Evolutionary conservation across 2,113 vertebrate genomes (phyloP).

Genomic region (Himantopus leucocephalus): DNA sequence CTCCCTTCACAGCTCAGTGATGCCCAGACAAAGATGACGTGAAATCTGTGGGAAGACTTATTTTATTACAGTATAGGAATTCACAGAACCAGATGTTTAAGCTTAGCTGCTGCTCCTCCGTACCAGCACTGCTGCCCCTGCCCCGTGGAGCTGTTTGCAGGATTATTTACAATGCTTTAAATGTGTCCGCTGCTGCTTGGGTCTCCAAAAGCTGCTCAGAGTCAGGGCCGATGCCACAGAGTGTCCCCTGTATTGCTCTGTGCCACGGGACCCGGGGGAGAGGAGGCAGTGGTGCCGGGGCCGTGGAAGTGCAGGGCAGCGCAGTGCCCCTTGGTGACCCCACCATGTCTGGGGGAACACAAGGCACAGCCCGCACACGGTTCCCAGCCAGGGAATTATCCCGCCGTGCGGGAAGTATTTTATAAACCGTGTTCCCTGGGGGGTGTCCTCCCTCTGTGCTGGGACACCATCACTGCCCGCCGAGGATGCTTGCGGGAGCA

Average conservation of each 20-base stretch:
- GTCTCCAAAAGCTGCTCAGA: neutral
- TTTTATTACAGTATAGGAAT: slow-evolving; percentile 61
- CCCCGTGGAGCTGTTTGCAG: neutral
- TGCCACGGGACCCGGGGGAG: rapidly evolving
- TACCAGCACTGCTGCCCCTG: neutral
- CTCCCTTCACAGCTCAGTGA: slow-evolving; percentile 41
- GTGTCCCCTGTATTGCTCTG: neutral
- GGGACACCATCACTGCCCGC: no score
- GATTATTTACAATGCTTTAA: neutral
- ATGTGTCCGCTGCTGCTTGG: rapidly evolving
- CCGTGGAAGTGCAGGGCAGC: rapidly evolving
- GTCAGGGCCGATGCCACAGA: neutral
- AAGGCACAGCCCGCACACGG: no score
- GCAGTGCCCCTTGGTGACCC: neutral
- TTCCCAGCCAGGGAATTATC: no score
- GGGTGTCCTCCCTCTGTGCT: no score
- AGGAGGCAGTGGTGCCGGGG: rapidly evolving
- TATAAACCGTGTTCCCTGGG: no score
- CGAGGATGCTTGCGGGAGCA: no score
- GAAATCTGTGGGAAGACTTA: slow-evolving; percentile 51
- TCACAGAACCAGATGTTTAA: slow-evolving; percentile 49
- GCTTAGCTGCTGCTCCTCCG: neutral
- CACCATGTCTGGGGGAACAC: rapidly evolving
- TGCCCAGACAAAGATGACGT: slow-evolving; percentile 55
- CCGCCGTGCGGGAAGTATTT: no score